Conservation (phyloP, 1,140 invertebrate species). For the Melanaphis sacchari region DNA sequence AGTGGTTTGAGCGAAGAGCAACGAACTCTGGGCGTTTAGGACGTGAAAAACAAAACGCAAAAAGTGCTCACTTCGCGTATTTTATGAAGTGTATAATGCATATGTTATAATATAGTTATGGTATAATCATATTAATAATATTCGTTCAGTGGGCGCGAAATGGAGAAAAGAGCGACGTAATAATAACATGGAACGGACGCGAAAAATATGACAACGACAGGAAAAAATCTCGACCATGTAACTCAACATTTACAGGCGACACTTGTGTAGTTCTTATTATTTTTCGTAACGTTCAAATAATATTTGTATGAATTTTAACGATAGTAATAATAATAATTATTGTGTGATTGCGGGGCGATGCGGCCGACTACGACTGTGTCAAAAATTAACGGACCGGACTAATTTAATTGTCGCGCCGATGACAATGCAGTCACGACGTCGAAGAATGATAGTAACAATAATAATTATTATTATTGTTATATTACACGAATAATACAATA, state of each 20-base stretch:
- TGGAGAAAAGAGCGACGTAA: neutral
- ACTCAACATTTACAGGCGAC: no score
- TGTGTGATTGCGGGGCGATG: neutral
- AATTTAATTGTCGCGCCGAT: conserved; percentile 33
- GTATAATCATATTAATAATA: neutral
- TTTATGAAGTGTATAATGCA: neutral
- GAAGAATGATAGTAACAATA: neutral
- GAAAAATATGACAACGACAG: neutral
- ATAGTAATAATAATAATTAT: neutral
- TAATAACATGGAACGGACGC: neutral
- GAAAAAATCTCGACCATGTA: neutral
- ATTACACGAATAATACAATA: neutral
- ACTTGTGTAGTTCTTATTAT: neutral
- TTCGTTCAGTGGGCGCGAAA: neutral
- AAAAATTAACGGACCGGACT: conserved; percentile 41
- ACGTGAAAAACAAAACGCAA: conserved; percentile 18
- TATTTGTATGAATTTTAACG: neutral
- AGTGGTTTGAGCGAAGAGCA: conserved; percentile 12
- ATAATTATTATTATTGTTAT: conserved; percentile 15
- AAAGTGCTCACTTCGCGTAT: neutral
- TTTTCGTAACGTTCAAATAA: neutral
- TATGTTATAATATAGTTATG: neutral
- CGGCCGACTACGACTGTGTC: neutral
- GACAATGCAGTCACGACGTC: conserved; percentile 37
- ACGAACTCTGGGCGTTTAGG: conserved; percentile 41